These are phyloP conservation scores for Intellagama lesueurii DNA, from an alignment of 2,797 vertebrate genomes.

Conservation along the genomic window DNA sequence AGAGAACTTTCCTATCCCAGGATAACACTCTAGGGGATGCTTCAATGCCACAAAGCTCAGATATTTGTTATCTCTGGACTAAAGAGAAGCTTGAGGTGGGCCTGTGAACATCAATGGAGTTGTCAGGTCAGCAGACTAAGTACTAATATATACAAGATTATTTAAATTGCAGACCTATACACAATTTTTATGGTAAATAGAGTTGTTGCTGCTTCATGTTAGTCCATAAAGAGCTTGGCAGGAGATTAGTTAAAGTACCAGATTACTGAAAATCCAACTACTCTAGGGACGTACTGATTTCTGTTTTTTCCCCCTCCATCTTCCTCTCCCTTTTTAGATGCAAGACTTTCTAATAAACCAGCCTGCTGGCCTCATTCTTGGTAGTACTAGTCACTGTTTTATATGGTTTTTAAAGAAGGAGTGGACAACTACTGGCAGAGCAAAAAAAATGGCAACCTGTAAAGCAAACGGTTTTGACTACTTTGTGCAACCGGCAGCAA, in stretches of 20 bases:
- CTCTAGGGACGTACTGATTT: slow-evolving; percentile 39
- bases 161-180: slow-evolving; percentile 64
- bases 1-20: neutral
- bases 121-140: slow-evolving; percentile 67
- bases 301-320: neutral
- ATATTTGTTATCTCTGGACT: slow-evolving; percentile 6
- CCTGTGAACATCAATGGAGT: slow-evolving; percentile 52
- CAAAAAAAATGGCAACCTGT: neutral
- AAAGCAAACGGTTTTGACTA: neutral
- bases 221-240: slow-evolving; percentile 57
- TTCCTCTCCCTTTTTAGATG: neutral
- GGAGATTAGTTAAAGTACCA: slow-evolving; percentile 68
- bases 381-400: neutral
- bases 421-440: slow-evolving; percentile 15
- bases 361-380: slow-evolving; percentile 45
- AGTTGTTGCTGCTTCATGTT: slow-evolving; percentile 57
- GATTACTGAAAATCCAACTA: slow-evolving; percentile 69
- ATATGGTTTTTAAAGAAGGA: slow-evolving; percentile 32
- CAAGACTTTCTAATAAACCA: slow-evolving; percentile 21
- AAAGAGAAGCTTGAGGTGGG: neutral
- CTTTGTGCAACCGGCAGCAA: neutral
- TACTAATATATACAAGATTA: slow-evolving; percentile 61
- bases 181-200: slow-evolving; percentile 57
- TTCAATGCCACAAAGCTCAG: neutral
- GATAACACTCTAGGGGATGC: neutral